Conservation (phyloP, 2,797 vertebrate genomes). For the Xenopus petersii region DNA sequence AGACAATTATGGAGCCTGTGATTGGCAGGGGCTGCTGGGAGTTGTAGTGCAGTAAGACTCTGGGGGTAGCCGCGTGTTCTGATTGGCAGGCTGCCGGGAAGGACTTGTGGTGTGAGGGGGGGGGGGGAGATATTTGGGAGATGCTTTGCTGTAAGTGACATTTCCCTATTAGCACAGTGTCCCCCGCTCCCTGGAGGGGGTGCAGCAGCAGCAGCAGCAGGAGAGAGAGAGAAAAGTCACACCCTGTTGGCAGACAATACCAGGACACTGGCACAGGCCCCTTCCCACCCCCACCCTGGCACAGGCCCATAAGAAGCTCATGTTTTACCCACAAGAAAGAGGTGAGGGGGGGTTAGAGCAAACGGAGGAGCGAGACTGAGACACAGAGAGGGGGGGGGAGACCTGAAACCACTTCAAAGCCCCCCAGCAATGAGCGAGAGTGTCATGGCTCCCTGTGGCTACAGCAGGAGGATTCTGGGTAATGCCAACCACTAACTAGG, state of each 20-base stretch:
- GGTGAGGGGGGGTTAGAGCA: not conserved
- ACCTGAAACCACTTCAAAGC: slow-evolving; percentile 7
- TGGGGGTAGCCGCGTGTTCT: too few relatives aligned
- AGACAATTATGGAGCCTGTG: too few relatives aligned
- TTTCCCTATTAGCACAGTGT: not conserved
- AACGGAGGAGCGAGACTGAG: not conserved
- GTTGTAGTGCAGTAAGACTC: too few relatives aligned
- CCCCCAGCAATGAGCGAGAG: not conserved
- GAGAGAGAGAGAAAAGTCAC: slow-evolving; percentile 17
- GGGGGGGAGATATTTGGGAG: not conserved
- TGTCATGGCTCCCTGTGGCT: not conserved
- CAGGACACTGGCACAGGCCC: slow-evolving; percentile 41
- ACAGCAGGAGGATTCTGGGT: not conserved
- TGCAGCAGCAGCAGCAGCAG: not conserved
- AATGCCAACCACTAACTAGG: not conserved
- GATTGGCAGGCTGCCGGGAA: too few relatives aligned
- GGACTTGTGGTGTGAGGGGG: too few relatives aligned
- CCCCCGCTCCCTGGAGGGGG: slow-evolving; percentile 13
- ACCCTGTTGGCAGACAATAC: slow-evolving; percentile 35
- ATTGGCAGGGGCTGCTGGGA: too few relatives aligned
- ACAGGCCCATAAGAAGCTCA: slow-evolving; percentile 17
- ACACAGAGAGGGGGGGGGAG: slow-evolving; percentile 26
- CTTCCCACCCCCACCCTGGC: slow-evolving; percentile 16
- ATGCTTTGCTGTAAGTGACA: not conserved
- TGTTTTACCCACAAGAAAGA: slow-evolving; percentile 38